Evolutionary conservation across 37 sponge, comb jelly and placozoan species (phyloP), one percentile per base, ranked within the genome.

Genomic region (Agelas oroides): DNA sequence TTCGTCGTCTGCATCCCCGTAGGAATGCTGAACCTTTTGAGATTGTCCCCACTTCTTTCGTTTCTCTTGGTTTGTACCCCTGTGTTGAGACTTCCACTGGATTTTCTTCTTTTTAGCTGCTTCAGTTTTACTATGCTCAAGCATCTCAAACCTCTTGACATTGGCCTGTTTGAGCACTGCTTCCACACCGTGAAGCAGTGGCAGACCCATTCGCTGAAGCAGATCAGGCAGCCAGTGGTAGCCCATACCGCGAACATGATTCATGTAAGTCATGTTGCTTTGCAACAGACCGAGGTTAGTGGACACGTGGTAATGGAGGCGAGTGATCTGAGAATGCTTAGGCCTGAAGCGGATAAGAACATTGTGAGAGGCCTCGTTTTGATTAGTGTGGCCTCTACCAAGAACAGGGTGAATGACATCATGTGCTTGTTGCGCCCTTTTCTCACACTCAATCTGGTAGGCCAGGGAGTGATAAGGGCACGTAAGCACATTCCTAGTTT

Each of bases 141-240:
- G n/a, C n/a, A n/a, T n/a, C n/a, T n/a, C n/a, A n/a, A n/a, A n/a
- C n/a, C n/a, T n/a, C n/a, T n/a, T n/a, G n/a, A n/a, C n/a, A n/a
- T n/a, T n/a, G n/a, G n/a, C n/a, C n/a, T n/a, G n/a, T n/a, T n/a
- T n/a, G n/a, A n/a, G n/a, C n/a, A n/a, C n/a, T n/a, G n/a, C n/a
- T n/a, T n/a, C n/a, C n/a, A n/a, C n/a, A n/a, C n/a, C n/a, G n/a
- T n/a, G n/a, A n/a, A n/a, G n/a, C n/a, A n/a, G n/a, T n/a, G n/a
- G n/a, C n/a, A n/a, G n/a, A n/a, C n/a, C n/a, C n/a, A n/a, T n/a
- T n/a, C n/a, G n/a, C n/a, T n/a, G n/a, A n/a, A n/a, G n/a, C n/a
- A 86, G 5, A 32, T 82, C 83, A 15, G 57, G 14, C 5, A 59
- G 6, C 83, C 83, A 82, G 63, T 82, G 83, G 33, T 82, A 82